phyloP scores from a whole-genome alignment of 2,113 vertebrate genomes.

The Scomber colias region DNA sequence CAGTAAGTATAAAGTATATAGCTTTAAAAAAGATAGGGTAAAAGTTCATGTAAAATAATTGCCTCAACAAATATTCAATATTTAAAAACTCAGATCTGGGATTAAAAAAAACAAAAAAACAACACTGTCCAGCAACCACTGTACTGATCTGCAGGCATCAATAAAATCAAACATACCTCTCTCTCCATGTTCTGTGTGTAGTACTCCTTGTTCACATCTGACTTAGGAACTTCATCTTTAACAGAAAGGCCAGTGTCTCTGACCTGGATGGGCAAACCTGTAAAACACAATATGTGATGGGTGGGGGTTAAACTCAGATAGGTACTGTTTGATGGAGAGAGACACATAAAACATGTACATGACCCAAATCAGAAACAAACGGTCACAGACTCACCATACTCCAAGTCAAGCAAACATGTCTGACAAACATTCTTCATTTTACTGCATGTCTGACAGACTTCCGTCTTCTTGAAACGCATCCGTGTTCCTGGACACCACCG shows the following conservation, averaged over 20 bases:
- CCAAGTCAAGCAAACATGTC: slow-evolving; percentile 97
- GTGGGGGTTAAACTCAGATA: not conserved
- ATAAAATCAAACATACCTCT: slow-evolving; percentile 86
- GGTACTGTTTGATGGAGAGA: not conserved
- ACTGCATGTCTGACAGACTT: slow-evolving; percentile 99
- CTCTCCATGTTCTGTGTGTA: slow-evolving; percentile 99
- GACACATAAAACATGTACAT: not conserved
- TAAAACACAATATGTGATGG: slow-evolving; percentile 18
- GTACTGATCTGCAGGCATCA: not conserved
- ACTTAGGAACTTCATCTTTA: slow-evolving; percentile 97
- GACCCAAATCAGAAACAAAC: not conserved
- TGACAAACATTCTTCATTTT: slow-evolving; percentile 99
- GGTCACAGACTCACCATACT: slow-evolving; percentile 88
- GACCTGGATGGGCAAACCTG: slow-evolving; percentile 98
- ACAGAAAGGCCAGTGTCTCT: slow-evolving; percentile 94
- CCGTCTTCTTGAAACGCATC: slow-evolving; percentile 99
- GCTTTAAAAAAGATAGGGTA: no score
- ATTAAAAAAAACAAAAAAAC: no score
- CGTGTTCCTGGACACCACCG: slow-evolving; percentile 97
- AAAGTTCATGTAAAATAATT: no score
- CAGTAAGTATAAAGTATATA: no score
- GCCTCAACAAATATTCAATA: no score
- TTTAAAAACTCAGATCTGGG: no score
- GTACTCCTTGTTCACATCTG: slow-evolving; percentile 98
- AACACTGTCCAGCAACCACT: not conserved